Conservation (phyloP, 53 echinoderm and acorn worm species). For the Stichopus horrens region DNA sequence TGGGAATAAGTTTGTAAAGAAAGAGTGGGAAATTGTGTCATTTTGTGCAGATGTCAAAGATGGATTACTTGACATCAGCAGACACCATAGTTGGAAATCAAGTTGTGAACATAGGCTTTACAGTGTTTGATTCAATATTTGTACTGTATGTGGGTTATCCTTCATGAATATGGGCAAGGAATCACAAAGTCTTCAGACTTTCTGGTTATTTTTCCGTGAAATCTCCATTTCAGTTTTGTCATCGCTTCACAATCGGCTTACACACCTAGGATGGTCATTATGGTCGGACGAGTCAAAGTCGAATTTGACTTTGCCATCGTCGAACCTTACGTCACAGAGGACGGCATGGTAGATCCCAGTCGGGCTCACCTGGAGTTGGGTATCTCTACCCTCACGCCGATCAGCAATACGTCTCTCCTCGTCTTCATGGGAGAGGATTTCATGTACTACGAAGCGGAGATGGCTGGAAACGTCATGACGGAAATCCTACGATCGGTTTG, state of each 20-base stretch:
- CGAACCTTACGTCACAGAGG: constrained; percentile 46
- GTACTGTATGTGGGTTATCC: too few species aligned
- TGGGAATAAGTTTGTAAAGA: too few species aligned
- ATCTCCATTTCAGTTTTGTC: constrained; percentile 47
- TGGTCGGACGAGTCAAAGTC: constrained; percentile 53
- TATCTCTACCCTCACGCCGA: constrained; percentile 59
- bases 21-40: too few species aligned
- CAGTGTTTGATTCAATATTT: neutral
- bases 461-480: constrained; percentile 49
- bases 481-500: constrained; percentile 59
- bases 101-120: too few species aligned
- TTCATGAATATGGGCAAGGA: too few species aligned
- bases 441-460: constrained; percentile 52
- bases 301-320: constrained; percentile 78
- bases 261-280: constrained; percentile 19
- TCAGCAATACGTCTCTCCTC: constrained; percentile 50
- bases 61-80: too few species aligned
- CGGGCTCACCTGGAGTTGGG: constrained; percentile 59
- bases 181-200: too few species aligned
- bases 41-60: too few species aligned
- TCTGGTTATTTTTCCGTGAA: neutral
- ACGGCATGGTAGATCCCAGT: constrained; percentile 58
- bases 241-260: constrained; percentile 53
- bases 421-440: constrained; percentile 52
- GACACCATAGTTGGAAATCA: too few species aligned